These are phyloP conservation scores for Corydoras sp. DNA, from an alignment of 2,113 vertebrate species.

Conservation along the genomic window DNA sequence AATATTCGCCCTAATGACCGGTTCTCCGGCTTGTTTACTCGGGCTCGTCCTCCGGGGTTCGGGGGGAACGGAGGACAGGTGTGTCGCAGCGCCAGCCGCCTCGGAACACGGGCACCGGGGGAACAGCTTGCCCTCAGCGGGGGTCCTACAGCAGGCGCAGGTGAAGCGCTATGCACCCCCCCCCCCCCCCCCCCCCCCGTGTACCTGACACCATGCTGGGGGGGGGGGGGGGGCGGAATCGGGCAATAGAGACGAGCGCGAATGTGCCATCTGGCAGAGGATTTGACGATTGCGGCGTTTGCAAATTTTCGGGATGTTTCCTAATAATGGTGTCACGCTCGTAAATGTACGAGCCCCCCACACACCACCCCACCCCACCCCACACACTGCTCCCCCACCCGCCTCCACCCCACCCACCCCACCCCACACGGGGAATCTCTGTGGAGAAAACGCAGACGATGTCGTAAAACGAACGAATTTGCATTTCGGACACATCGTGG, in stretches of 20 bases:
- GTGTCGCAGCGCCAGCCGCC: constrained; percentile 24
- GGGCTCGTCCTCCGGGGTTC: constrained; percentile 35
- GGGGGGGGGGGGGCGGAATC: constrained; percentile 33
- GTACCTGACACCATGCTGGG: constrained; percentile 61
- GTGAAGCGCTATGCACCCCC: constrained; percentile 58
- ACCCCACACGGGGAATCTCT: no score
- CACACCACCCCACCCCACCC: no score
- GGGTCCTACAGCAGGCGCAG: constrained; percentile 59
- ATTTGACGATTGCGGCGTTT: constrained; percentile 30
- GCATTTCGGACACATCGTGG: no score
- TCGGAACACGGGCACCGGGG: constrained; percentile 43
- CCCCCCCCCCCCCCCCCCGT: constrained; percentile 49
- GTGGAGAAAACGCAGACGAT: no score
- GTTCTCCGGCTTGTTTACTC: constrained; percentile 46
- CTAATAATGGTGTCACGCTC: constrained; percentile 44
- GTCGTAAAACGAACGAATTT: no score
- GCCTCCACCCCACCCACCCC: no score
- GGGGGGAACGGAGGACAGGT: constrained; percentile 43
- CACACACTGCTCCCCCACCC: no score
- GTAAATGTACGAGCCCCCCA: constrained; percentile 14
- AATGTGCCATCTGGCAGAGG: constrained; percentile 52
- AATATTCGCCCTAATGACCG: constrained; percentile 10
- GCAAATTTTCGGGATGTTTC: constrained; percentile 36
- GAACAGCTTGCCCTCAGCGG: constrained; percentile 65
- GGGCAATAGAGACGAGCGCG: constrained; percentile 33